These are phyloP conservation scores for Phrynosoma blainvillii DNA, from an alignment of 2,113 vertebrate genomes.

Conservation along the genomic window DNA sequence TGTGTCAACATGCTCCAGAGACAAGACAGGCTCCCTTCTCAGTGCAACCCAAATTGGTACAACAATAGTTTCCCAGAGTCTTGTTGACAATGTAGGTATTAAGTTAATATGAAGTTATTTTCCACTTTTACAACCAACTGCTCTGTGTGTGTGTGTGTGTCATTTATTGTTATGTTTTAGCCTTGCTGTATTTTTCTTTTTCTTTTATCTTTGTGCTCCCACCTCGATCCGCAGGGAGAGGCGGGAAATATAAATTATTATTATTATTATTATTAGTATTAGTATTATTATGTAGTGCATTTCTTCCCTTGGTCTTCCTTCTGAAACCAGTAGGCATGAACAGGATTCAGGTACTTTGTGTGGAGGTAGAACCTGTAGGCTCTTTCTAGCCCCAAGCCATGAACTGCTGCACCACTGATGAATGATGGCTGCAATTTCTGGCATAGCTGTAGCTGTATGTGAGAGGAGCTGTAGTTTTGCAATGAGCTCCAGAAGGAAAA, in stretches of 20 bases:
- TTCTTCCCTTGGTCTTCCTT: not conserved
- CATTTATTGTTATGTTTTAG: no score
- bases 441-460: not conserved
- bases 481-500: not conserved
- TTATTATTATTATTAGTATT: no score
- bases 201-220: no score
- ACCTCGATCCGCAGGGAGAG: no score
- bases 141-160: fast-evolving
- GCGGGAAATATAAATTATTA: no score
- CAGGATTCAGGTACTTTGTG: not conserved
- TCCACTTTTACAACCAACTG: not conserved
- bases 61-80: not conserved
- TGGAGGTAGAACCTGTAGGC: not conserved
- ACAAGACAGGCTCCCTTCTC: no score
- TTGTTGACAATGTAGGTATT: not conserved
- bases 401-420: not conserved
- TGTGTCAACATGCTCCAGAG: not conserved
- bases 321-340: conserved; percentile 10
- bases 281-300: not conserved
- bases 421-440: not conserved
- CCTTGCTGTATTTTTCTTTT: no score
- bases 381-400: not conserved
- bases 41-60: not conserved
- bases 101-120: not conserved
- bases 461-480: not conserved